A percentile compares a stretch with the other conserved stretches of the same genome.
phyloP scores from a whole-genome alignment of 2,797 vertebrate genomes.

The Acrocephalus scirpaceus region DNA sequence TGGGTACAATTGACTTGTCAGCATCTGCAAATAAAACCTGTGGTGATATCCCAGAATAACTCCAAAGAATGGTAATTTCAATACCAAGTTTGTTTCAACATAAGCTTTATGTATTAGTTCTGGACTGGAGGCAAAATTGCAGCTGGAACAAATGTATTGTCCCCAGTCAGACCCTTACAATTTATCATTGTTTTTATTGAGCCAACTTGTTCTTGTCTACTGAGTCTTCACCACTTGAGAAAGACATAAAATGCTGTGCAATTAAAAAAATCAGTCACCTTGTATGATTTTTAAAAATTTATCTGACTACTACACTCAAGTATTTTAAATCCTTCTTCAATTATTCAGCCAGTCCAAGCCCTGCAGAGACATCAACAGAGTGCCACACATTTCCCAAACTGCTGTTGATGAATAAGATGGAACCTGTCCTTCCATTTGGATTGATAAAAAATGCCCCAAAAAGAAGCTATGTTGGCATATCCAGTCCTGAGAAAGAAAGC shows the following conservation, averaged over 20 bases:
- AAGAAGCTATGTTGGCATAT: background rate
- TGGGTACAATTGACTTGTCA: background rate
- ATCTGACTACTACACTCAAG: background rate
- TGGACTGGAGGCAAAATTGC: background rate
- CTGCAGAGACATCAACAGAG: background rate
- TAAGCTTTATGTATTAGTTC: background rate
- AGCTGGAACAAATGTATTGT: background rate
- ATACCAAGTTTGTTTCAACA: conserved; percentile 1
- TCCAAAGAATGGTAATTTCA: background rate
- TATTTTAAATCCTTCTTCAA: background rate
- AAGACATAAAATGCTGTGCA: background rate
- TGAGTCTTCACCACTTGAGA: background rate
- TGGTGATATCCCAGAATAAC: background rate
- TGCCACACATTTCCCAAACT: background rate
- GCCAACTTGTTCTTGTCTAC: background rate
- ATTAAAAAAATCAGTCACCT: background rate
- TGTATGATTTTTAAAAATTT: background rate
- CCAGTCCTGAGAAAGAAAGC: conserved; percentile 17
- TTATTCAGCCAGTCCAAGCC: background rate
- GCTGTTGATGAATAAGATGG: background rate
- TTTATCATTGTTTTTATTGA: background rate
- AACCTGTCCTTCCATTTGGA: background rate
- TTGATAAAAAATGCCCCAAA: background rate
- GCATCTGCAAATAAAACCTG: conserved; percentile 34
- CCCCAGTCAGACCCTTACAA: background rate